These are phyloP conservation scores for Nymphalis c-album DNA, from an alignment of 2,888 invertebrate species.

Conservation along the genomic window DNA sequence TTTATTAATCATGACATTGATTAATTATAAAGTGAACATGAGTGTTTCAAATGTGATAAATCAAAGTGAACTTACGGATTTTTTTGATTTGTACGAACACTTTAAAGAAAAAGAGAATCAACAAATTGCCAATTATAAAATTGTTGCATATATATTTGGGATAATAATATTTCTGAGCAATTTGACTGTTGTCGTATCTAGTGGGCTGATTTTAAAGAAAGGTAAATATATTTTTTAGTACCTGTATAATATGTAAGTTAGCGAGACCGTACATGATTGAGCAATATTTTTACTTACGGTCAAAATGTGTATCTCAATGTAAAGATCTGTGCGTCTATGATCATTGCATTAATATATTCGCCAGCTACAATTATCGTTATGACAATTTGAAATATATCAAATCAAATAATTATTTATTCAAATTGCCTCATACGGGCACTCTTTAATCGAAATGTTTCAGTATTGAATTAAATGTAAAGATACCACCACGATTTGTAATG, in stretches of 20 bases:
- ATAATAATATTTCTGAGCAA: conserved; percentile 81
- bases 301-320: not conserved
- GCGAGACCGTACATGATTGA: too few relatives aligned
- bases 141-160: conserved; percentile 80
- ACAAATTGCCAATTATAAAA: conserved; percentile 74
- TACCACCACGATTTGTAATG: too few relatives aligned
- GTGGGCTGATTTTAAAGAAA: conserved; percentile 83
- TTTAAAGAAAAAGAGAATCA: conserved; percentile 61
- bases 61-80: conserved; percentile 57
- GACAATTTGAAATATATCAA: too few relatives aligned
- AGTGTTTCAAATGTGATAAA: conserved; percentile 37
- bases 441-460: too few relatives aligned
- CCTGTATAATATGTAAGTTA: too few relatives aligned
- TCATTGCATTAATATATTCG: too few relatives aligned
- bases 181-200: conserved; percentile 84
- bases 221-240: conserved; percentile 58
- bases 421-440: too few relatives aligned
- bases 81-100: conserved; percentile 61
- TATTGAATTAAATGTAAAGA: too few relatives aligned
- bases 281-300: too few relatives aligned
- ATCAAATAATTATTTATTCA: too few relatives aligned
- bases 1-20: conserved; percentile 22
- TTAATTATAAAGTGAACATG: conserved; percentile 9
- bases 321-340: not conserved
- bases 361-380: too few relatives aligned